phyloP scores from a whole-genome alignment of 2,113 vertebrate genomes.

The Cepphus grylle region DNA sequence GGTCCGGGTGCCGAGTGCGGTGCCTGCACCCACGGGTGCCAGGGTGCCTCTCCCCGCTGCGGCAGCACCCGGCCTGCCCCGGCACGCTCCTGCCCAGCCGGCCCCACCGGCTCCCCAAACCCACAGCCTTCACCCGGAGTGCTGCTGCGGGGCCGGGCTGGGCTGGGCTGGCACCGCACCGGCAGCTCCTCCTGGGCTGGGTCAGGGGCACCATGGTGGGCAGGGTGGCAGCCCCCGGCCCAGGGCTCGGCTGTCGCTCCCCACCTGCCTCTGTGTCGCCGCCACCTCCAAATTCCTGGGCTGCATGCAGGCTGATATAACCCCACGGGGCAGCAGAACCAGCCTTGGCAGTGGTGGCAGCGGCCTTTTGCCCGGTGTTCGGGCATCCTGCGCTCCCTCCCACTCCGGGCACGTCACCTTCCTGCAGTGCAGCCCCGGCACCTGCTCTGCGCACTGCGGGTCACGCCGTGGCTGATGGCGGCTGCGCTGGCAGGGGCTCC shows the following conservation, averaged over 20 bases:
- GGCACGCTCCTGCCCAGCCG: neutral
- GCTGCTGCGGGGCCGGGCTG: neutral
- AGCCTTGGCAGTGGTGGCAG: neutral
- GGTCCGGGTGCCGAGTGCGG: neutral
- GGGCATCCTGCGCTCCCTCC: rapidly evolving
- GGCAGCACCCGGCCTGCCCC: neutral
- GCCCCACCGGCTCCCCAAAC: neutral
- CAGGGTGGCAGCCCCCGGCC: neutral
- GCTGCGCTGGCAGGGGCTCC: neutral
- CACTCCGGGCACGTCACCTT: neutral
- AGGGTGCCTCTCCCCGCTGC: neutral
- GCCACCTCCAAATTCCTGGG: neutral
- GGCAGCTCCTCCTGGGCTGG: rapidly evolving
- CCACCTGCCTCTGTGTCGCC: rapidly evolving
- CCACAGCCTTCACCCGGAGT: neutral
- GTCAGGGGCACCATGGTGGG: rapidly evolving
- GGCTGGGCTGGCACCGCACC: neutral
- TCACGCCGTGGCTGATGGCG: neutral
- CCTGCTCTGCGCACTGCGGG: rapidly evolving
- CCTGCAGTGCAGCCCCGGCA: neutral
- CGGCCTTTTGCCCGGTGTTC: rapidly evolving
- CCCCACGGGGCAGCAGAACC: rapidly evolving
- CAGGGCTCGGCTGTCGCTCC: rapidly evolving
- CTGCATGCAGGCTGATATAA: neutral
- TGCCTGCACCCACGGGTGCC: neutral